Conservation (phyloP, 2,888 invertebrate genomes). For the Mystacides longicornis region DNA sequence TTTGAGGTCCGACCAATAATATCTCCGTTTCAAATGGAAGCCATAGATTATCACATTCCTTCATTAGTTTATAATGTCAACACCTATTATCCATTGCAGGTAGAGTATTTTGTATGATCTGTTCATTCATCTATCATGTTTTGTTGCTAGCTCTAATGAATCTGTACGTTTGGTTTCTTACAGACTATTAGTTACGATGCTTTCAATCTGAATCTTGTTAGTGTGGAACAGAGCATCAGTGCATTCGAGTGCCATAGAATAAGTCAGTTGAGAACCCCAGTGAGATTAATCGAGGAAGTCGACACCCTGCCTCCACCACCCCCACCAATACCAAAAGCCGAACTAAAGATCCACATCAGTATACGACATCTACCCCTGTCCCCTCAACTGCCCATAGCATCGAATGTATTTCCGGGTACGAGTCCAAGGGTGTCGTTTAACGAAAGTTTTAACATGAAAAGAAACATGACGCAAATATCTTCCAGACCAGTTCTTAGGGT, state of each 20-base stretch:
- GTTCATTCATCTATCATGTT: neutral
- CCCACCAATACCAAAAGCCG: conserved; percentile 58
- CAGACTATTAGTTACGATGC: conserved; percentile 39
- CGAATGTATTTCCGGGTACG: conserved; percentile 36
- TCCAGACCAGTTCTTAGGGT: conserved; percentile 6
- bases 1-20: conserved; percentile 94
- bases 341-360: conserved; percentile 54
- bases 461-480: conserved; percentile 13
- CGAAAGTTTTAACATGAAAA: conserved; percentile 19
- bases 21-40: conserved; percentile 87
- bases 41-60: conserved; percentile 62
- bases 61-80: conserved; percentile 63
- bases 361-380: conserved; percentile 38
- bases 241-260: conserved; percentile 83
- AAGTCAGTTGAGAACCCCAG: conserved; percentile 63
- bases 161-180: conserved; percentile 28
- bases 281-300: conserved; percentile 63
- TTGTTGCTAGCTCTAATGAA: neutral
- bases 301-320: conserved; percentile 52
- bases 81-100: conserved; percentile 68
- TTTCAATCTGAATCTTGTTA: conserved; percentile 53
- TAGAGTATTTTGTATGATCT: conserved; percentile 32
- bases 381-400: conserved; percentile 31
- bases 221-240: conserved; percentile 61
- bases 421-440: conserved; percentile 39